These are phyloP conservation scores for Parthenolecanium corni DNA, from an alignment of 2,888 invertebrate genomes.

Conservation along the genomic window DNA sequence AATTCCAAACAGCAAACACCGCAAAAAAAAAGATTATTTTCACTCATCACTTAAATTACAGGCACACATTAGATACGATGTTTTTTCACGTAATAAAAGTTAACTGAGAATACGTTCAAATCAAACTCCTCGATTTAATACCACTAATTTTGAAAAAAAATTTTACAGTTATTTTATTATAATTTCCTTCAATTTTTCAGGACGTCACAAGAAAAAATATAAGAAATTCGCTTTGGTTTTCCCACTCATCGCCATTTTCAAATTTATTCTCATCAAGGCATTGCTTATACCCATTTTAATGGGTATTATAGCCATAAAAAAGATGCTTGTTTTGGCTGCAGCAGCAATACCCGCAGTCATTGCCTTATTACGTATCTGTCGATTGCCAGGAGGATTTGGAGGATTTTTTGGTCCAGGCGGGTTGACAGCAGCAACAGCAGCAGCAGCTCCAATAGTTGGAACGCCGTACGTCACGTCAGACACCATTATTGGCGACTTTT, in stretches of 20 bases:
- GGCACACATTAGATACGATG: too few species aligned
- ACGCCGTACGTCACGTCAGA: constrained; percentile 18
- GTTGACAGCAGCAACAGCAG: constrained; percentile 21
- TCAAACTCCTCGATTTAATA: too few species aligned
- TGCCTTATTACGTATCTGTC: constrained; percentile 36
- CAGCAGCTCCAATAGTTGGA: constrained; percentile 24
- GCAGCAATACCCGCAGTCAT: constrained; percentile 49
- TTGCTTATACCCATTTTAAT: constrained; percentile 50
- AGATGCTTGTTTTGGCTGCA: constrained; percentile 49
- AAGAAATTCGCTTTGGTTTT: constrained; percentile 33
- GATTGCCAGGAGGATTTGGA: constrained; percentile 17
- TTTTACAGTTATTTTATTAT: neutral
- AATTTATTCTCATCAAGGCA: constrained; percentile 40
- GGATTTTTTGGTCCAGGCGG: constrained; percentile 11
- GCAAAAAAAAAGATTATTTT: too few species aligned
- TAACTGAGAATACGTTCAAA: too few species aligned
- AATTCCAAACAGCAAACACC: too few species aligned
- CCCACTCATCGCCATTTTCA: constrained; percentile 32
- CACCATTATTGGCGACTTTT: constrained; percentile 30
- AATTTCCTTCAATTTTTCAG: constrained; percentile 18
- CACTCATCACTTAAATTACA: too few species aligned
- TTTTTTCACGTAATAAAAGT: too few species aligned
- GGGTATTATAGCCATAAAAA: constrained; percentile 54
- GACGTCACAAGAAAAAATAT: constrained; percentile 28
- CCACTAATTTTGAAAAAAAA: neutral